Conservation (phyloP, 2,797 vertebrate species). For the Setipinna tenuifilis region DNA sequence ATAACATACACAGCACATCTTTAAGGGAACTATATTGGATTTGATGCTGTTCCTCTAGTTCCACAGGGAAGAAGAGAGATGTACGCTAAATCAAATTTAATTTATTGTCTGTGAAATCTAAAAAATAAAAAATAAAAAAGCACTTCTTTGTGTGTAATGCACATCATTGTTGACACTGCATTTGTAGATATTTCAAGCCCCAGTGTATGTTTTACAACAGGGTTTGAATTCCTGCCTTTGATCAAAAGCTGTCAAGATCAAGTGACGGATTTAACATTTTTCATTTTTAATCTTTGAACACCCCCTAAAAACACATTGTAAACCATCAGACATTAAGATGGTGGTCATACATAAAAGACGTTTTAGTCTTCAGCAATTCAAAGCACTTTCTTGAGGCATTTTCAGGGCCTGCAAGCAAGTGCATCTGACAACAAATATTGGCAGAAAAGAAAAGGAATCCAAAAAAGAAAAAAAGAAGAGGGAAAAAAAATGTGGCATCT, state of each 20-base stretch:
- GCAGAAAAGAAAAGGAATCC: slow-evolving; percentile 60
- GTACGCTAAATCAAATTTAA: background rate
- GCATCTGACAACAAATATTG: slow-evolving; percentile 71
- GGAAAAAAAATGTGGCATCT: slow-evolving; percentile 61
- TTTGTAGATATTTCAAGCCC: background rate
- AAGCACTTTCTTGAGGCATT: slow-evolving; percentile 52
- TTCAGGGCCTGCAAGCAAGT: slow-evolving; percentile 60
- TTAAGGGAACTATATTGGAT: no score
- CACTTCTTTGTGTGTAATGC: background rate
- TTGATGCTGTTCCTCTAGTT: background rate
- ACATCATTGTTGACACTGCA: background rate
- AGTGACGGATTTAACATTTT: background rate
- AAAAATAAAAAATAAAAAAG: background rate
- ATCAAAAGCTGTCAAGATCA: background rate
- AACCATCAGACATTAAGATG: background rate
- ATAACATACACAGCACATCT: no score
- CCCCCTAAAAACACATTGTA: background rate
- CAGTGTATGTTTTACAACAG: background rate
- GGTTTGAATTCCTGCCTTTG: background rate
- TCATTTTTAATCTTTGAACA: background rate
- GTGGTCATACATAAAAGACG: slow-evolving; percentile 7
- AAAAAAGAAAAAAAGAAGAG: background rate
- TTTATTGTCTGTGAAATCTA: background rate
- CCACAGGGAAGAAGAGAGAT: background rate
- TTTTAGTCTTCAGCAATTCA: slow-evolving; percentile 24